Base-by-base conservation (phyloP, 2,888 invertebrate species). In the Papilio demoleus region DNA sequence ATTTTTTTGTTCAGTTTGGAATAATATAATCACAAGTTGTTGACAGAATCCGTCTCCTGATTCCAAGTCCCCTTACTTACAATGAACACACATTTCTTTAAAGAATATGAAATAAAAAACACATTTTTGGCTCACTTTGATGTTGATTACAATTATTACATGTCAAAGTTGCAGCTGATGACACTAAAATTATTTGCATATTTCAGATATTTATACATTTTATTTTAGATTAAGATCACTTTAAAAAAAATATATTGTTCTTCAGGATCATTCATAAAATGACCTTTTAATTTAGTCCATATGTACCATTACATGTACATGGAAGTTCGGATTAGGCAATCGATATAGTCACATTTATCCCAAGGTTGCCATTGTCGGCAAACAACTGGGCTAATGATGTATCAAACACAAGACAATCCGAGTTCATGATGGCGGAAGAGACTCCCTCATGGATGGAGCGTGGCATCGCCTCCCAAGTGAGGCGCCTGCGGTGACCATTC, bases 391-490 rank as follows among this genome's bases (percentile, higher is more conserved):
- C 99, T 84, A 99, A 98, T 75, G 97, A 97, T 66, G 99, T 98
- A 89, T 99, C 99, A 92, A 99, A 99, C 72, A 99, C 99, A 73
- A 99, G 95, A 87, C 99, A 99, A 93, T 99, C 99, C 27, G 98
- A 99, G 85, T 98, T 98, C 92, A 97, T 95, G 80, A 99, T 99
- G 60, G 99, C 99, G 22, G 98, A 97, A 60, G 98, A 97, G 24
- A 99, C 98, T 70, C 99, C 99, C 93, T 99, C 99, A 83, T 99
- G 99, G 81, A 99, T 99, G 66, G 98, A 98, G 64, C 99, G 94
- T 0, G 99, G 99, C 94, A 99, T 99, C 4, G 99, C 99, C 91
- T 99, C 99, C 99, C 99, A 99, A 9, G 99, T 99, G 67, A 99
- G 94, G 68, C 99, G 95, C 70, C 99, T 94, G 65, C 98, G 94